A percentile compares a stretch with the other conserved stretches of the same genome.
Evolutionary conservation across 2,888 invertebrate genomes (phyloP).

Genomic region (Paralinhomoeus sp.): DNA sequence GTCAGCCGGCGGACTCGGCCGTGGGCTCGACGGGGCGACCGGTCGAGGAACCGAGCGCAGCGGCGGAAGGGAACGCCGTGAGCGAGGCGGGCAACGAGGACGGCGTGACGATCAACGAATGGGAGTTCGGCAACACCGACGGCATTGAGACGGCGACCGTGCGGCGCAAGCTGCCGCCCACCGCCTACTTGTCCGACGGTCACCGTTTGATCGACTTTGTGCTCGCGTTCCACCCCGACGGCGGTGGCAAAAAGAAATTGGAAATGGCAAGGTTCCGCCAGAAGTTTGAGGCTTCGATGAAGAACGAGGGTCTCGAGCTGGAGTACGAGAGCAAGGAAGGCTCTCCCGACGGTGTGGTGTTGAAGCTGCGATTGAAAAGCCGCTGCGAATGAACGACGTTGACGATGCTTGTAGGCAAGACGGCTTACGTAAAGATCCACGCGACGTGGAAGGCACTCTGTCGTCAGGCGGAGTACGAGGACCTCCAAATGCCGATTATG

Average conservation of each 20-base stretch:
- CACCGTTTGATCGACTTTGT: background rate
- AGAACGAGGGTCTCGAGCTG: conserved; percentile 3
- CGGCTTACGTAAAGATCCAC: conserved; percentile 2
- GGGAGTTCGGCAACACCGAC: background rate
- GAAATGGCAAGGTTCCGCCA: conserved; percentile 1
- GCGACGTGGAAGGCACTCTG: conserved; percentile 1
- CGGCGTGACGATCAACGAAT: background rate
- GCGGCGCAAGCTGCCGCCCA: background rate
- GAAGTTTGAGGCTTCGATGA: conserved; percentile 4
- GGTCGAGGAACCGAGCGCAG: too few relatives aligned
- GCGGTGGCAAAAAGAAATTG: background rate
- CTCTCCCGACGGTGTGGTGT: background rate
- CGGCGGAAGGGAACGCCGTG: too few relatives aligned
- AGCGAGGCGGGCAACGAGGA: background rate
- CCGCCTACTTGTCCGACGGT: conserved; percentile 1
- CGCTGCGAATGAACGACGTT: too few relatives aligned
- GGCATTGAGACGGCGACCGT: background rate
- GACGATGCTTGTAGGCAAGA: conserved; percentile 1
- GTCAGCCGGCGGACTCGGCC: too few relatives aligned
- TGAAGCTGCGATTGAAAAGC: too few relatives aligned
- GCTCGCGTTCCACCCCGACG: background rate
- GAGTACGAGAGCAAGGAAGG: conserved; percentile 4
- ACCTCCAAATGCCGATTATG: conserved; percentile 4
- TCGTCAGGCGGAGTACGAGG: conserved; percentile 3
- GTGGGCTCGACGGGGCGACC: too few relatives aligned